These are phyloP conservation scores for Zaprionus bogoriensis DNA, from an alignment of 2,888 invertebrate genomes.

Conservation along the genomic window DNA sequence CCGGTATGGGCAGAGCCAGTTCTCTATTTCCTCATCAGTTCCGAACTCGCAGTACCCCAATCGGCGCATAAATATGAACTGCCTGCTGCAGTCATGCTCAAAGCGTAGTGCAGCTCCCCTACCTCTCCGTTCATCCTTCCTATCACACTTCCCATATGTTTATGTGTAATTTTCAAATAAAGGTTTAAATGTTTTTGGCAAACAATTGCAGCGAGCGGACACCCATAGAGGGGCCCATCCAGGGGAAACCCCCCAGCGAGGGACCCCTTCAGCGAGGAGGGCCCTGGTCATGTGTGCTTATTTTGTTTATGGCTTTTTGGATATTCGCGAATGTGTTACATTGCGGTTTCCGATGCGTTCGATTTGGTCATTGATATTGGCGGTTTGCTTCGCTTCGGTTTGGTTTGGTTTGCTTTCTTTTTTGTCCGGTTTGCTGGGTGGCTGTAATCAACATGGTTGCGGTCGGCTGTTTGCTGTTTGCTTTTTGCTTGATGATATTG, in stretches of 20 bases:
- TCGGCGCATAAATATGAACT: slow-evolving; percentile 42
- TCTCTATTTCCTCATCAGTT: too few species aligned
- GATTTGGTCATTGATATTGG: slow-evolving; percentile 76
- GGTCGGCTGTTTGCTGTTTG: slow-evolving; percentile 51
- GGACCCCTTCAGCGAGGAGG: too few species aligned
- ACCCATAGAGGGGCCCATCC: neutral
- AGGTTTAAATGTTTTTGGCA: slow-evolving; percentile 76
- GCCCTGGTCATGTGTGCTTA: too few species aligned
- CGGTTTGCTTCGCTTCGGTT: slow-evolving; percentile 33
- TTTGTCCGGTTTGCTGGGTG: slow-evolving; percentile 38
- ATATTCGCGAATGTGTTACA: slow-evolving; percentile 72
- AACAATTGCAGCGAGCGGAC: slow-evolving; percentile 57
- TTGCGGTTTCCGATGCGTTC: slow-evolving; percentile 72
- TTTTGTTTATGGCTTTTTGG: slow-evolving; percentile 66
- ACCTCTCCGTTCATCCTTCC: neutral
- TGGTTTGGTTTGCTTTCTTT: slow-evolving; percentile 22
- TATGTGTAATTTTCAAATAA: slow-evolving; percentile 77
- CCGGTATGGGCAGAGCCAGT: too few species aligned
- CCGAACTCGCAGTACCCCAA: too few species aligned
- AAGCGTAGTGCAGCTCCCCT: too few species aligned
- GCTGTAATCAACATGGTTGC: slow-evolving; percentile 73
- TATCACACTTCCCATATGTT: slow-evolving; percentile 62
- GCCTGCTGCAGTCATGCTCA: slow-evolving; percentile 24
- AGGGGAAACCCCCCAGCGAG: too few species aligned
- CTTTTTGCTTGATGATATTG: slow-evolving; percentile 71